phyloP scores from a whole-genome alignment of 1,140 invertebrate species.

The Daktulosphaira vitifoliae region DNA sequence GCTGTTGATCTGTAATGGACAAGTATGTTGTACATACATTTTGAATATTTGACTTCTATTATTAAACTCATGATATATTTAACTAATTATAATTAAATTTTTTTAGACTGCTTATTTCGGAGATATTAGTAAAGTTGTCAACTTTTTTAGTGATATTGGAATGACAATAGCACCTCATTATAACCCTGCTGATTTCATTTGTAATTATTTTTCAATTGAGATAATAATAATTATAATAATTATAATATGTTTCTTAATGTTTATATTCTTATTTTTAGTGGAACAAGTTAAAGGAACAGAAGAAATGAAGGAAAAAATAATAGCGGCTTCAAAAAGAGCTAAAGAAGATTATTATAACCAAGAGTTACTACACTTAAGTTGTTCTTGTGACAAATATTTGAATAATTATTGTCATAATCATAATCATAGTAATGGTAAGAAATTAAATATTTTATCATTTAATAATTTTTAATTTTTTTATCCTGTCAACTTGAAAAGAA shows the following conservation, averaged over 20 bases:
- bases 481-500: too few species aligned
- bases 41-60: background rate
- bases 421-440: conserved; percentile 37
- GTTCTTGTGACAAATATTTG: conserved; percentile 44
- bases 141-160: conserved; percentile 66
- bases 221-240: background rate
- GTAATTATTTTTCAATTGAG: conserved; percentile 50
- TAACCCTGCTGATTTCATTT: conserved; percentile 78
- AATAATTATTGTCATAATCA: conserved; percentile 46
- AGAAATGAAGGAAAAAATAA: conserved; percentile 59
- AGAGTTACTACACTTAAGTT: conserved; percentile 47
- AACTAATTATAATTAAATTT: conserved; percentile 4
- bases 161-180: conserved; percentile 68
- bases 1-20: conserved; percentile 64
- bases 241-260: background rate
- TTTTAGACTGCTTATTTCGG: conserved; percentile 71
- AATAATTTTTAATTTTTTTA: too few species aligned
- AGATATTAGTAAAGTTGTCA: conserved; percentile 61
- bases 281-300: conserved; percentile 65
- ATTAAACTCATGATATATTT: background rate
- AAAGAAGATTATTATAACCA: conserved; percentile 52
- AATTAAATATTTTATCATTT: too few species aligned
- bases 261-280: conserved; percentile 48
- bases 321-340: conserved; percentile 54
- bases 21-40: conserved; percentile 43